Base-by-base conservation (phyloP, 1,140 invertebrate genomes). In the Medauroidea extradentata region DNA sequence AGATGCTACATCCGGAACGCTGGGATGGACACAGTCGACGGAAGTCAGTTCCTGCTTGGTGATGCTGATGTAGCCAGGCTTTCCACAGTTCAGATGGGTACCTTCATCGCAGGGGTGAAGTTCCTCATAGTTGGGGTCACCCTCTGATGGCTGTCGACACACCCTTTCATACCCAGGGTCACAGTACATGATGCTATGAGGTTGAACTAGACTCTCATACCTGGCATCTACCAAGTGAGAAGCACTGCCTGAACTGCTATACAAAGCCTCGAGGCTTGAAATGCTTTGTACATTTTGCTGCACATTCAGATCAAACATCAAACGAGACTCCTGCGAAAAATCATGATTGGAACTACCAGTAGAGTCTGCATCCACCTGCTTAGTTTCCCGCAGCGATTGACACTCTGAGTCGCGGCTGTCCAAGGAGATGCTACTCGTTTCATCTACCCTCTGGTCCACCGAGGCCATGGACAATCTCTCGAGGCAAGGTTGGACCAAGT, bases 51-150 rank as follows among this genome's bases (percentile, higher is more conserved):
- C 11, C 29, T 34, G 29, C 29, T 34, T 11, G 29, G 2, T 3
- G 29, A 57, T 78, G 13, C 76, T 79, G 61, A 75, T 77, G 60
- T 80, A 79, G 3, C 76, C 78, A 11, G 76, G 77, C 61, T 69
- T 67, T 18, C 24, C 59, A 16, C 62, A 61, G 19, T 52, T 50
- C 21, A 38, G 52, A 39, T 52, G 23, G 59, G 71, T 72, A 39
- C n/a, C n/a, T 67, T 70, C 42, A 72, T 46, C 2, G 69, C 71
- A 60, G 11, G 44, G 24, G 11, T 49, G 38, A 16, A 55, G 38
- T 44, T 59, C 42, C 23, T 59, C 51, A 41, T 64, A 62, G 43
- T 59, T 53, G 24, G 50, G 41, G 48, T 63, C 59, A 5, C 29
- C 23, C 25, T 60, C 61, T 5, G 42, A 54, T 9, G 51, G n/a